Evolutionary conservation across 2,797 vertebrate genomes (phyloP).

Genomic region (Crocodylus rhombifer): DNA sequence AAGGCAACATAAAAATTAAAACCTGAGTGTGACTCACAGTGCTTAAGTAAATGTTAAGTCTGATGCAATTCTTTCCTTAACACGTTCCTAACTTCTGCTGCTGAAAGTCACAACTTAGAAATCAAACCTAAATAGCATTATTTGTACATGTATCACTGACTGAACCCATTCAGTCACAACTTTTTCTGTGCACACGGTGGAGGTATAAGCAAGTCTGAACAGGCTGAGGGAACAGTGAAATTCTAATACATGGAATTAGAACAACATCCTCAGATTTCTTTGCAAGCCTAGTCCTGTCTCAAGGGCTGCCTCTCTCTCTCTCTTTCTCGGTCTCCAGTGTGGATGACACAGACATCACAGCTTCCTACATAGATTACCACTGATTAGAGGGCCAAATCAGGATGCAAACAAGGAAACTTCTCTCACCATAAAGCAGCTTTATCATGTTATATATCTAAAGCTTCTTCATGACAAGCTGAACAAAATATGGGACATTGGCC

Average conservation of each 20-base stretch:
- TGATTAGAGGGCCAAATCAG: too few species aligned
- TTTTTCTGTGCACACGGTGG: rapidly evolving
- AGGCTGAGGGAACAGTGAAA: background rate
- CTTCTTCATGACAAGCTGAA: background rate
- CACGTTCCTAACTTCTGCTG: background rate
- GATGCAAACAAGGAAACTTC: background rate
- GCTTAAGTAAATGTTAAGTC: background rate
- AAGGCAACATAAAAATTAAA: background rate
- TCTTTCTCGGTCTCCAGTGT: background rate
- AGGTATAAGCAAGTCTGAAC: background rate
- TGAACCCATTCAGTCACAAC: background rate
- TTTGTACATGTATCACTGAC: background rate
- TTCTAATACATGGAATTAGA: rapidly evolving
- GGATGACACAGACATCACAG: rapidly evolving
- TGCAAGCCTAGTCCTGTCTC: rapidly evolving
- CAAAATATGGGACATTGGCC: background rate
- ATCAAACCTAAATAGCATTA: background rate
- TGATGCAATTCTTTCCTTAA: background rate
- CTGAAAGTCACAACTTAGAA: conserved; percentile 13
- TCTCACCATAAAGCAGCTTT: background rate
- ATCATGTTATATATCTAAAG: too few species aligned
- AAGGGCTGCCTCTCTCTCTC: too few species aligned
- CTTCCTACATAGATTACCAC: background rate
- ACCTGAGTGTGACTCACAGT: background rate
- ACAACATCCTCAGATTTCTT: rapidly evolving